phyloP scores from a whole-genome alignment of 2,797 vertebrate species.

The Mionectes olivaceus region DNA sequence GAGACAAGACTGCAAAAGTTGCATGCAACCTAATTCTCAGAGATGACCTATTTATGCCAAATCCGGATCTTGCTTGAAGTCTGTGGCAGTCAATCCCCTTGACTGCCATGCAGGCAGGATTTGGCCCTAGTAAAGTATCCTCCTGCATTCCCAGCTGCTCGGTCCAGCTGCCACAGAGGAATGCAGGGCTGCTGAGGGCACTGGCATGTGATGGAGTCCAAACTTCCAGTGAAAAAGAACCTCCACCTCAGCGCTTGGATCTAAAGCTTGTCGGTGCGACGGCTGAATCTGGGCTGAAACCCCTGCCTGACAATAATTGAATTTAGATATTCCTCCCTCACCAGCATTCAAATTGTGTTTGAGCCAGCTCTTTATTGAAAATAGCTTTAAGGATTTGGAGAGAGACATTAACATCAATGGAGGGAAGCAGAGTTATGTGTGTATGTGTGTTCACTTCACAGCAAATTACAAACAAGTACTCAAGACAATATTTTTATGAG shows the following conservation, averaged over 20 bases:
- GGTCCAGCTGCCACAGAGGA: constrained; percentile 26
- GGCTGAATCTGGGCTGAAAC: neutral
- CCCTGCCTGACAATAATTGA: neutral
- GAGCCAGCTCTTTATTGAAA: neutral
- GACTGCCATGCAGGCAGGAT: neutral
- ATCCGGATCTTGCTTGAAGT: neutral
- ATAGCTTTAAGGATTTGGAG: neutral
- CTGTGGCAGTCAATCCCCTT: neutral
- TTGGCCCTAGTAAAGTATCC: neutral
- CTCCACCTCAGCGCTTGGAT: neutral
- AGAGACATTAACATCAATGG: fast-evolving
- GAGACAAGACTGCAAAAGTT: neutral
- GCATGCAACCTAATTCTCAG: neutral
- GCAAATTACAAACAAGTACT: neutral
- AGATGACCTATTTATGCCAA: neutral
- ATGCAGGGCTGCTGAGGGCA: neutral
- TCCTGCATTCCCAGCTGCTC: constrained; percentile 58
- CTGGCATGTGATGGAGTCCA: neutral
- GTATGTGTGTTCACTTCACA: neutral
- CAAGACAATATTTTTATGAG: neutral
- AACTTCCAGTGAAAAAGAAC: neutral
- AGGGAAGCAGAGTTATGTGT: neutral
- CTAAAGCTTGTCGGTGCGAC: fast-evolving
- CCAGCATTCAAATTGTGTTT: neutral
- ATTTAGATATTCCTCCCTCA: neutral